These are phyloP conservation scores for Coptodon rendalli DNA, from an alignment of 2,113 vertebrate species.

Conservation along the genomic window DNA sequence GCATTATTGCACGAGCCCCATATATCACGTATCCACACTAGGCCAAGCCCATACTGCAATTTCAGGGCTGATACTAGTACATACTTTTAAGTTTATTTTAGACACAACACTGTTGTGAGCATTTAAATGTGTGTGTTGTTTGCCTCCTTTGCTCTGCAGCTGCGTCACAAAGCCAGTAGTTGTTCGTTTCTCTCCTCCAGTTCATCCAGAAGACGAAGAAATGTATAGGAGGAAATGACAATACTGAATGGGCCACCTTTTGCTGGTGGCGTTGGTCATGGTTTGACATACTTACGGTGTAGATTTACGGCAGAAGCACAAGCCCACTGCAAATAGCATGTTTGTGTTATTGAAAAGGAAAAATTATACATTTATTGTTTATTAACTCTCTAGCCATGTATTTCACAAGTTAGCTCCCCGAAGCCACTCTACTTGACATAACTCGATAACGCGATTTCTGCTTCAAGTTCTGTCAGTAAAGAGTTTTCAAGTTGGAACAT, in stretches of 20 bases:
- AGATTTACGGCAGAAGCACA: background rate
- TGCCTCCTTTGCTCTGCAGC: background rate
- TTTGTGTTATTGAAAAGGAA: background rate
- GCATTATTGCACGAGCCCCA: background rate
- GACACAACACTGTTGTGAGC: background rate
- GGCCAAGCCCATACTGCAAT: background rate
- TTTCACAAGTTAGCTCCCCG: rapidly evolving
- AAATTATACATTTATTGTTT: background rate
- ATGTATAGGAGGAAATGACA: background rate
- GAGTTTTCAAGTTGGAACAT: background rate
- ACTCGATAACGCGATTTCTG: rapidly evolving
- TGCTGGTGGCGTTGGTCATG: background rate
- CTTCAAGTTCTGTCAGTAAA: background rate
- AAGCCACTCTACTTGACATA: background rate
- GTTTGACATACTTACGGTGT: background rate
- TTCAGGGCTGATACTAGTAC: background rate
- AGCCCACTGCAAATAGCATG: background rate
- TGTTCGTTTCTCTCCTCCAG: background rate
- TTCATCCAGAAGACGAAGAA: background rate
- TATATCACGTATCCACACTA: background rate
- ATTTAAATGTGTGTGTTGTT: background rate
- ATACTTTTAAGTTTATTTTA: background rate
- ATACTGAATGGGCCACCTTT: background rate
- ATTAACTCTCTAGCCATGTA: background rate
- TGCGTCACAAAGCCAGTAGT: background rate